Conservation (phyloP, 2,888 invertebrate species). For the Kryphioiulus occultus region DNA sequence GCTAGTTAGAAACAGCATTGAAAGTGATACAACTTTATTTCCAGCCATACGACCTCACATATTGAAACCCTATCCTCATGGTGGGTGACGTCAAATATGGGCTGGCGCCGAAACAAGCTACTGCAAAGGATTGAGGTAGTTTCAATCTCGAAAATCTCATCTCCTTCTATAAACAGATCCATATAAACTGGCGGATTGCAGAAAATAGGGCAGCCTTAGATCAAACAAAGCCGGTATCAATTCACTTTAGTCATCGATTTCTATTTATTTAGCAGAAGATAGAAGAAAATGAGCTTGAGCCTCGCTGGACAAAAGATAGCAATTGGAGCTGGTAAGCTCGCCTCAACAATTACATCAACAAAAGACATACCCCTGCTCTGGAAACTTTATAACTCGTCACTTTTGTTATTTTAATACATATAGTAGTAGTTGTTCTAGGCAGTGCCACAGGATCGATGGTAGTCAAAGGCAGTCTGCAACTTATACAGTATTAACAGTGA, state of each 20-base stretch:
- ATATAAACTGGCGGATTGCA: not conserved
- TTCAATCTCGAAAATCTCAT: not conserved
- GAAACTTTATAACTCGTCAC: not conserved
- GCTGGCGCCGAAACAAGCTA: not conserved
- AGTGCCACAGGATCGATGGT: not conserved
- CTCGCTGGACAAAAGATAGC: not conserved
- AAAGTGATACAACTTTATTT: too few relatives aligned
- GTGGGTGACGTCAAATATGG: not conserved
- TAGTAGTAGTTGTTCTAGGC: not conserved
- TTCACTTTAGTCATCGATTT: constrained; percentile 28
- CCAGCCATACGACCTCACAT: too few relatives aligned
- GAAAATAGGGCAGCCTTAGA: not conserved
- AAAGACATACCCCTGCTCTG: not conserved
- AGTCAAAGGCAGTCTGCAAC: not conserved
- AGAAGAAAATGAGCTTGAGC: not conserved
- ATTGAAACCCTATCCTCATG: not conserved
- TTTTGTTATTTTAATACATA: not conserved
- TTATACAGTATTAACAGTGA: not conserved
- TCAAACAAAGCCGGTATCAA: constrained; percentile 36
- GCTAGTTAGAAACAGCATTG: not conserved
- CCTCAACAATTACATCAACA: not conserved
- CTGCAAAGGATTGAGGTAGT: not conserved
- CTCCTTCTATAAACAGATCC: not conserved
- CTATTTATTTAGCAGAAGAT: constrained; percentile 3
- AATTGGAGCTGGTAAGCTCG: not conserved